A percentile compares a stretch with the other conserved stretches of the same genome.
These are phyloP conservation scores for Melinopterus prodromus DNA, from an alignment of 2,888 invertebrate genomes.

Conservation along the genomic window DNA sequence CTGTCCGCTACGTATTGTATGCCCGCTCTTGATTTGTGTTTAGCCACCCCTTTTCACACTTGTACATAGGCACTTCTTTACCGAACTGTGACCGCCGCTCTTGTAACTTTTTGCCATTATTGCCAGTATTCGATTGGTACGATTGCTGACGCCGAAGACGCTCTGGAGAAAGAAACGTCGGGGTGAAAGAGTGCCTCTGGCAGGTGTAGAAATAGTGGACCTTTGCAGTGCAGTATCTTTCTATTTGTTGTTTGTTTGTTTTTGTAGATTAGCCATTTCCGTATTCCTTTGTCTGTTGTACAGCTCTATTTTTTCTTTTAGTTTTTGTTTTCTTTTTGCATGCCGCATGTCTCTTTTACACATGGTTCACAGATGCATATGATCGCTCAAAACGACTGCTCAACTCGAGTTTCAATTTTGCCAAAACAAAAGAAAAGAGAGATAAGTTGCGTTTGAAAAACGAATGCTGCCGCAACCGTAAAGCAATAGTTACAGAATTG, in stretches of 20 bases:
- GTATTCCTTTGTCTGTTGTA: slow-evolving; percentile 47
- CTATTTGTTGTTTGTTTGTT: slow-evolving; percentile 41
- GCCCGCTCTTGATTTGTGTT: slow-evolving; percentile 60
- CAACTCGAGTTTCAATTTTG: slow-evolving; percentile 43
- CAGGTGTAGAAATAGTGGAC: slow-evolving; percentile 17
- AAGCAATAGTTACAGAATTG: slow-evolving; percentile 5
- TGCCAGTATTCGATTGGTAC: neutral
- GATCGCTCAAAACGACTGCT: slow-evolving; percentile 59
- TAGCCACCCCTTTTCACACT: slow-evolving; percentile 38
- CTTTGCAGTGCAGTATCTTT: slow-evolving; percentile 37
- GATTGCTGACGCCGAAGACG: neutral
- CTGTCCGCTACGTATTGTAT: slow-evolving; percentile 63
- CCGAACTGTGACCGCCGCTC: slow-evolving; percentile 8
- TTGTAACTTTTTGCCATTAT: neutral
- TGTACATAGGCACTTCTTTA: neutral
- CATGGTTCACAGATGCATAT: slow-evolving; percentile 61
- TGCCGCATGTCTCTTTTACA: slow-evolving; percentile 57
- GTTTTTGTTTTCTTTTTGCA: slow-evolving; percentile 52
- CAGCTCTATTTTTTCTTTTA: slow-evolving; percentile 45
- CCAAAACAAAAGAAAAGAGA: slow-evolving; percentile 33
- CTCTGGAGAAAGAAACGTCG: neutral
- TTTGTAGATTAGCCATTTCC: slow-evolving; percentile 42
- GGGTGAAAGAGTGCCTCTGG: neutral
- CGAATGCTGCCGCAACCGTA: neutral
- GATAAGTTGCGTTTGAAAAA: slow-evolving; percentile 13